These are phyloP conservation scores for Acanthaster planci DNA, from an alignment of 35 echinoderm and acorn worm genomes.

Conservation along the genomic window DNA sequence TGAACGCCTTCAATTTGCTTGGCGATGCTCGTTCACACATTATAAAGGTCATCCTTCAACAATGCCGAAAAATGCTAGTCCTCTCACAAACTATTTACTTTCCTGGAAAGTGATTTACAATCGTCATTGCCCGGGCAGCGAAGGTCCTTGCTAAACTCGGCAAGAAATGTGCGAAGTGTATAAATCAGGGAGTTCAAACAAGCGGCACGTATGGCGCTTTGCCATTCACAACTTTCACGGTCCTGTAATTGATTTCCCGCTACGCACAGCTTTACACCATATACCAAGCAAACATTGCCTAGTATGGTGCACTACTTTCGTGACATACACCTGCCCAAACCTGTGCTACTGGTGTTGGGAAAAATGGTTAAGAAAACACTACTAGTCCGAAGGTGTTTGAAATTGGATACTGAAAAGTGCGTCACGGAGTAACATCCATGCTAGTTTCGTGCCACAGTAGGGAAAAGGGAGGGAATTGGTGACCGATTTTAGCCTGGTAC, in stretches of 20 bases:
- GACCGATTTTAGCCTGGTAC: too few relatives aligned
- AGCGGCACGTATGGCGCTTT: not conserved
- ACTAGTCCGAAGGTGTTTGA: not conserved
- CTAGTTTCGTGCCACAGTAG: too few relatives aligned
- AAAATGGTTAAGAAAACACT: slow-evolving; percentile 11
- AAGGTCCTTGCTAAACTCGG: not conserved
- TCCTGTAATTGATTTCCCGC: not conserved
- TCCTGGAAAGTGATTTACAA: not conserved
- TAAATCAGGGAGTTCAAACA: not conserved
- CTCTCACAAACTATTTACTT: not conserved
- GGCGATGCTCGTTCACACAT: too few relatives aligned
- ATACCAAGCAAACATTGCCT: not conserved
- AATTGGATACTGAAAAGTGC: too few relatives aligned
- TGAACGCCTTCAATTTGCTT: too few relatives aligned
- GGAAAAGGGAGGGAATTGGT: too few relatives aligned
- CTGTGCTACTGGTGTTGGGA: too few relatives aligned
- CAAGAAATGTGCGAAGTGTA: not conserved
- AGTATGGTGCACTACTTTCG: not conserved
- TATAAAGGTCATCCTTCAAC: too few relatives aligned
- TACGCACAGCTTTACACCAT: not conserved
- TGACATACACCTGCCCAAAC: not conserved
- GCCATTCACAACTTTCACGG: not conserved
- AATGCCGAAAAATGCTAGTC: not conserved
- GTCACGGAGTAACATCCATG: too few relatives aligned
- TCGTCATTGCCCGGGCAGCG: not conserved